Evolutionary conservation across 1,140 invertebrate species (phyloP).

Genomic region (Drosophila insularis): DNA sequence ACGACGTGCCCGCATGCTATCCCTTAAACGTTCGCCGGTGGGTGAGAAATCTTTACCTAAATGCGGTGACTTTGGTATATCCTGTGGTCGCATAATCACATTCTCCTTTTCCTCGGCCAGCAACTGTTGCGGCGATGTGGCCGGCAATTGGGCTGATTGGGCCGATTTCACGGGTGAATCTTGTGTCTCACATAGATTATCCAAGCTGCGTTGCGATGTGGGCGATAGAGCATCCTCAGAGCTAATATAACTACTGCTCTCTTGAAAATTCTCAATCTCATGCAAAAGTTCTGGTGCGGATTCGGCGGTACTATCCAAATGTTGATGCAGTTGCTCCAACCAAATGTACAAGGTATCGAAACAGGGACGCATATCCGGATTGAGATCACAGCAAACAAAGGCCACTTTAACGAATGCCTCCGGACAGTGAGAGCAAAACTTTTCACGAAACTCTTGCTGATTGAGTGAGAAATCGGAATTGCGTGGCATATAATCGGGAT

Average conservation of each 20-base stretch:
- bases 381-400: conserved; percentile 93
- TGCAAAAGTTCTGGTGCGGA: conserved; percentile 86
- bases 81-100: conserved; percentile 53
- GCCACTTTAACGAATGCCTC: conserved; percentile 94
- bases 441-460: conserved; percentile 92
- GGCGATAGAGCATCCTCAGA: conserved; percentile 76
- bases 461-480: conserved; percentile 96
- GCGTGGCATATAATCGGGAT: conserved; percentile 95
- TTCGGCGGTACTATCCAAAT: conserved; percentile 85
- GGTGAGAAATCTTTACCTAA: conserved; percentile 81
- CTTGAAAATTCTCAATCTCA: conserved; percentile 88
- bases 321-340: conserved; percentile 90
- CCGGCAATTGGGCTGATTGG: not conserved
- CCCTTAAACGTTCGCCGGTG: conserved; percentile 73
- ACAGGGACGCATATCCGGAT: conserved; percentile 92
- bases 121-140: not conserved
- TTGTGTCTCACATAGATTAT: conserved; percentile 52
- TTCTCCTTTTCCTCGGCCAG: conserved; percentile 40
- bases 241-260: conserved; percentile 60
- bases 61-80: conserved; percentile 82
- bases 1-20: conserved; percentile 76
- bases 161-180: not conserved
- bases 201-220: conserved; percentile 71
- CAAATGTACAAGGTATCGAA: conserved; percentile 94
- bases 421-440: conserved; percentile 94